These are phyloP conservation scores for Spinibarbus caldwelli DNA, from an alignment of 2,797 vertebrate species.

Conservation along the genomic window DNA sequence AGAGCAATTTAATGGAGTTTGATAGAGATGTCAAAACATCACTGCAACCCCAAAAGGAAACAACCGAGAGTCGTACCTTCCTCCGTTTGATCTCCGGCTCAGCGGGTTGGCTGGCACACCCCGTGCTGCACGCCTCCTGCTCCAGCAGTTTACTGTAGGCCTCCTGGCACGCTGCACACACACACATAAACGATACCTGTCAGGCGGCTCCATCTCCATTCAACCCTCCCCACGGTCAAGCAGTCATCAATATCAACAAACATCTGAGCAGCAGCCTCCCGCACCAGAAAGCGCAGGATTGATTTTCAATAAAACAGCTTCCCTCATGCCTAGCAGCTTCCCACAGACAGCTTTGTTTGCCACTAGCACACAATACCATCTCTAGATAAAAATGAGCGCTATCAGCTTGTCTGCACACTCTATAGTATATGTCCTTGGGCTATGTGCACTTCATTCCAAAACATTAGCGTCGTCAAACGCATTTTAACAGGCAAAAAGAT, in stretches of 20 bases:
- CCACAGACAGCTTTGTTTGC: slow-evolving; percentile 51
- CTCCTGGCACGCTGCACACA: slow-evolving; percentile 87
- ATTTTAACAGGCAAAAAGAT: background rate
- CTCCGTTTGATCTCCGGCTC: slow-evolving; percentile 84
- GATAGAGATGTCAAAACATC: slow-evolving; percentile 28
- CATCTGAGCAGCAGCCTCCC: slow-evolving; percentile 56
- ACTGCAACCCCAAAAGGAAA: slow-evolving; percentile 7
- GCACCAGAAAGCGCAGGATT: slow-evolving; percentile 65
- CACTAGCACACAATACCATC: slow-evolving; percentile 38
- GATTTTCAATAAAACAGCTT: slow-evolving; percentile 69
- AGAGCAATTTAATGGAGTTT: background rate
- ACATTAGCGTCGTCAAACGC: slow-evolving; percentile 18
- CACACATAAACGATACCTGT: slow-evolving; percentile 30
- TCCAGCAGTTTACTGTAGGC: slow-evolving; percentile 87
- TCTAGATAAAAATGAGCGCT: slow-evolving; percentile 34
- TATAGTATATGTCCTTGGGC: slow-evolving; percentile 27
- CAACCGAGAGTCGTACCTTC: slow-evolving; percentile 76
- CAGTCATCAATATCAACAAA: slow-evolving; percentile 53
- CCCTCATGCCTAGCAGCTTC: slow-evolving; percentile 55
- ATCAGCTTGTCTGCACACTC: slow-evolving; percentile 25
- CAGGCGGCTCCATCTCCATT: slow-evolving; percentile 22
- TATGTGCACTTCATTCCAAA: background rate
- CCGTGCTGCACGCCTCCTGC: slow-evolving; percentile 87
- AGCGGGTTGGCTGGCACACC: slow-evolving; percentile 87
- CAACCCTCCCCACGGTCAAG: slow-evolving; percentile 17